Conservation (phyloP, 2,797 vertebrate species). For the Halcyon badia region DNA sequence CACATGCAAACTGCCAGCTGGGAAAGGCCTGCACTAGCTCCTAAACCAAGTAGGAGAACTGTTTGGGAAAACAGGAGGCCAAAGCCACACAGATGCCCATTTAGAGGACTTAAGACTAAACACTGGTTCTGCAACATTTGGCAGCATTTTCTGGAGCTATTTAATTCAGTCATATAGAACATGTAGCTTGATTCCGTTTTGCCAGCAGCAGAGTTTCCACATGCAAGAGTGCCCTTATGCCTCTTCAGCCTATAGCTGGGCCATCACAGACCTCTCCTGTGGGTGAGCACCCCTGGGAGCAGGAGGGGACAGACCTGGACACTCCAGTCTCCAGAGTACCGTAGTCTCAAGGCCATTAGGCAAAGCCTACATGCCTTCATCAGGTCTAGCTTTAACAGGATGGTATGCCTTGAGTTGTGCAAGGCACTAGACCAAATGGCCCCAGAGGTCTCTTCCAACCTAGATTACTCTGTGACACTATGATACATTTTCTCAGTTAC, state of each 20-base stretch:
- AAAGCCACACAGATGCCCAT: not conserved
- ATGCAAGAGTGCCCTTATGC: not conserved
- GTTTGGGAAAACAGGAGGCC: not conserved
- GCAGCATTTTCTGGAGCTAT: not conserved
- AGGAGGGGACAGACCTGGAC: not conserved
- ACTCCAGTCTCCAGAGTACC: not conserved
- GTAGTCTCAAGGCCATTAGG: not conserved
- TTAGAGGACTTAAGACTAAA: not conserved
- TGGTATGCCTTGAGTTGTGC: not conserved
- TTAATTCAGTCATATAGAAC: not conserved
- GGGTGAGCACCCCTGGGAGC: not conserved
- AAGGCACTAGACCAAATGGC: not conserved
- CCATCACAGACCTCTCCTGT: not conserved
- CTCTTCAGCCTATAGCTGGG: not conserved
- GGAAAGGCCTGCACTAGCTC: not conserved
- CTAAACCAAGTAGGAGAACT: not conserved
- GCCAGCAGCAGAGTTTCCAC: not conserved
- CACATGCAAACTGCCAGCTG: not conserved
- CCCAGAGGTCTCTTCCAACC: not conserved
- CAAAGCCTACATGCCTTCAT: not conserved
- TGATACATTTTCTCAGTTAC: not conserved
- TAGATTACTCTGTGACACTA: not conserved
- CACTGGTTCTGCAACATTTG: not conserved
- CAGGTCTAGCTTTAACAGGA: not conserved
- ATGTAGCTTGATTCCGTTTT: not conserved